Percentiles rank a stretch among this genome's conserved stretches.
These are phyloP conservation scores for Balearica regulorum DNA, from an alignment of 2,797 vertebrate species.

Conservation along the genomic window DNA sequence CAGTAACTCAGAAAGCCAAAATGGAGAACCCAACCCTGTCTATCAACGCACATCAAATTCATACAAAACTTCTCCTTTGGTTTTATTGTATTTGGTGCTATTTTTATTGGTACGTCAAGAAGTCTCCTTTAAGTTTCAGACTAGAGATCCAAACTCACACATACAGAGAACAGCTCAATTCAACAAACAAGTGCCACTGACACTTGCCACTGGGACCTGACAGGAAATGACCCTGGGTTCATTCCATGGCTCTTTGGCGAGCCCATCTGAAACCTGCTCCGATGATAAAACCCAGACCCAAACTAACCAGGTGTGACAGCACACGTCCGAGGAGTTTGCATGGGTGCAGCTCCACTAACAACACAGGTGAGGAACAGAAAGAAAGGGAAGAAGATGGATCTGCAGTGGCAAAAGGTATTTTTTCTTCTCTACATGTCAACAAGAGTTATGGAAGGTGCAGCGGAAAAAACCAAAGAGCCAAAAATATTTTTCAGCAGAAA, in stretches of 20 bases:
- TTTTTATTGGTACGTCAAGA: background rate
- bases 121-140: background rate
- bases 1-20: background rate
- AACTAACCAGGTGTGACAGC: background rate
- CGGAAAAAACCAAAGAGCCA: background rate
- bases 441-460: background rate
- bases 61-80: background rate
- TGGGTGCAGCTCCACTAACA: background rate
- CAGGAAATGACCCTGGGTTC: background rate
- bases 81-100: background rate
- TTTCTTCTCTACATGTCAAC: fast-evolving
- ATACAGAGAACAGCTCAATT: background rate
- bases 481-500: background rate
- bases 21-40: background rate
- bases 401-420: background rate
- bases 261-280: background rate
- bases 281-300: background rate
- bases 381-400: background rate
- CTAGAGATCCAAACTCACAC: background rate
- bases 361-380: background rate
- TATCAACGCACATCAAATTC: background rate
- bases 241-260: background rate
- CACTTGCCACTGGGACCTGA: background rate
- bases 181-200: background rate
- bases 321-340: fast-evolving